Conservation (phyloP, 2,888 invertebrate genomes). For the Himalopsyche anomala region DNA sequence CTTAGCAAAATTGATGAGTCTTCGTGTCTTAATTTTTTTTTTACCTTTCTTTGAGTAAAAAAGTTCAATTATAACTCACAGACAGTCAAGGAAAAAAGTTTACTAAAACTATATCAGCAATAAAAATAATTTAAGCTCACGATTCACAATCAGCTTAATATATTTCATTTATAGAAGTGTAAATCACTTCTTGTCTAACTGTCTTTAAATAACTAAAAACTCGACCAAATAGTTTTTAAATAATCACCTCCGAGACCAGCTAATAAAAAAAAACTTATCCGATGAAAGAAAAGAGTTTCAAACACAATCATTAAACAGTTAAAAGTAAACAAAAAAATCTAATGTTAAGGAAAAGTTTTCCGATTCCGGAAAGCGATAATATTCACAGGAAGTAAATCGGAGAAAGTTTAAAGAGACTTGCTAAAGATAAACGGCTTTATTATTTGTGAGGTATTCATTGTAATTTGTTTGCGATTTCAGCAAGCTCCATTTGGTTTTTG, state of each 20-base stretch:
- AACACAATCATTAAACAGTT: slow-evolving; percentile 23
- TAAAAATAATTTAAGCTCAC: no score
- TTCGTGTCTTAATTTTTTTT: no score
- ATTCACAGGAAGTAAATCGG: slow-evolving; percentile 35
- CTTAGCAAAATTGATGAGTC: no score
- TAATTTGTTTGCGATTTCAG: slow-evolving; percentile 30
- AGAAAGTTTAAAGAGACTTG: slow-evolving; percentile 29
- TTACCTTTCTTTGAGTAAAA: no score
- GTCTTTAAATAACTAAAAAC: neutral
- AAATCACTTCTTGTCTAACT: neutral
- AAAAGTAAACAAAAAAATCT: slow-evolving; percentile 10
- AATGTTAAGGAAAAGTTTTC: neutral
- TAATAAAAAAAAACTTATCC: neutral
- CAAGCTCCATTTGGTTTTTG: slow-evolving; percentile 34
- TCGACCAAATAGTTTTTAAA: neutral
- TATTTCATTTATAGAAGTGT: no score
- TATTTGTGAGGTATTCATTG: slow-evolving; percentile 39
- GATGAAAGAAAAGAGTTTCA: slow-evolving; percentile 2
- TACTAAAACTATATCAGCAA: no score
- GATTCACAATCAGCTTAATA: no score
- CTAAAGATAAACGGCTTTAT: slow-evolving; percentile 35
- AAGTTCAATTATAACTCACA: no score
- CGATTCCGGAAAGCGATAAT: slow-evolving; percentile 1
- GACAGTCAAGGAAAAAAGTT: no score
- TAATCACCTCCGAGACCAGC: neutral